Base-by-base conservation (phyloP, 2,113 vertebrate genomes). In the Pollachius pollachius region DNA sequence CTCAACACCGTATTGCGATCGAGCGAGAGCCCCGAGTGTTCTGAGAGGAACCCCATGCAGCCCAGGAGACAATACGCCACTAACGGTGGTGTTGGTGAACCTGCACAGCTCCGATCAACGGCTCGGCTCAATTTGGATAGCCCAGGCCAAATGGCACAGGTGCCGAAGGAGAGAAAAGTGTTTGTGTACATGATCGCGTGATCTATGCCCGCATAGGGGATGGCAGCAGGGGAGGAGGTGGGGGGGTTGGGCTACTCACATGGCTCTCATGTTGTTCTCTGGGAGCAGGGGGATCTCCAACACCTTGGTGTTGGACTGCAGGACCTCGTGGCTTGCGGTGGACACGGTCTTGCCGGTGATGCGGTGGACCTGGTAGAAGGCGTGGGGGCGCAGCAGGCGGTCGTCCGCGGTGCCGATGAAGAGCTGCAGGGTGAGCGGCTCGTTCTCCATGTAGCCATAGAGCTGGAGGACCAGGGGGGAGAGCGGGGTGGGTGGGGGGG, bases 351-450 rank as follows among this genome's bases (percentile, higher is more conserved):
- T 98, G 73, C 96, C 96, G 0, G 96, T 98, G 94, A 98, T 98
- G 15, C 96, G 94, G 79, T 98, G 96, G 62, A 98, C 96, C 93
- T 98, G 96, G 92, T 98, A 98, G 94, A 98, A 98, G 85, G 96
- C 96, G 70, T 98, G 96, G 15, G 96, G 96, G 75, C 96, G 89
- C 89, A 98, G 93, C 89, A 98, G 93, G 85, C 96, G 96, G 92
- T 98, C 96, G 54, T 98, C 96, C 59, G 96, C 96, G 0, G 96
- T 98, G 83, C 96, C 96, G 0, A 98, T 98, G 94, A 98, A 98
- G 85, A 98, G 94, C 95, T 98, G 96, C 68, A 98, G 92, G 2
- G 94, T 97, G 80, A 98, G 95, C 0, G 96, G 96, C 88, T 96
- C 95, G 0, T 88, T 97, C 82, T 97, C 96, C 89, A 95, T 88